Evolutionary conservation across 92 coral and sea anemone species (phyloP).

Genomic region (Parazoanthus darwini): DNA sequence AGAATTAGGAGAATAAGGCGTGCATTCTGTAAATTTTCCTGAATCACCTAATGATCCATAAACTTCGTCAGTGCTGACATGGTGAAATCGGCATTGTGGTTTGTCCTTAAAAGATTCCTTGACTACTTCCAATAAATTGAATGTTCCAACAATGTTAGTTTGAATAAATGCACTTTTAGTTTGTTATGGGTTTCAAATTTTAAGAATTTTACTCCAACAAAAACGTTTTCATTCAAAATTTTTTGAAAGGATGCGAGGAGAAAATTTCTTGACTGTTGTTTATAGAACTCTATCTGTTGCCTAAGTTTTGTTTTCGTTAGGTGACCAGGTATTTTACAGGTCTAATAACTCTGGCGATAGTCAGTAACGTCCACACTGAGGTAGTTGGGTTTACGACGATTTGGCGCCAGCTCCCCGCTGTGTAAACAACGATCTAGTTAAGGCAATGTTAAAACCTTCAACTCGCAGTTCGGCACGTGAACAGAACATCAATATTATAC

Average conservation of each 20-base stretch:
- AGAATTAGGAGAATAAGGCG: too few relatives aligned
- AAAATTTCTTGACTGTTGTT: constrained; percentile 1
- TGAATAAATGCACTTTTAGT: neutral
- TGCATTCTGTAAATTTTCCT: too few relatives aligned
- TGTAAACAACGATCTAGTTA: neutral
- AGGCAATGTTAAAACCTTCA: neutral
- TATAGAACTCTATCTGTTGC: neutral
- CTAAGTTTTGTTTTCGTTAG: constrained; percentile 13
- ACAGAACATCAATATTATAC: neutral
- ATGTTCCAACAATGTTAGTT: too few relatives aligned
- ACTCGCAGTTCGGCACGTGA: constrained; percentile 6
- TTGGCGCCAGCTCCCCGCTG: constrained; percentile 41
- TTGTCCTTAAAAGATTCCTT: too few relatives aligned
- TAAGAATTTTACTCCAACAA: neutral
- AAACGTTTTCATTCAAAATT: neutral
- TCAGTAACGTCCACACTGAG: constrained; percentile 13
- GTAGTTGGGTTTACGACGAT: constrained; percentile 20
- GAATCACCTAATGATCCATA: too few relatives aligned
- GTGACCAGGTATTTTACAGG: neutral
- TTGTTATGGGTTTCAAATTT: neutral
- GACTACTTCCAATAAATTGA: too few relatives aligned
- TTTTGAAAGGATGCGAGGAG: neutral
- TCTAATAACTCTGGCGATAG: neutral
- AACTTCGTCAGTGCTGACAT: too few relatives aligned
- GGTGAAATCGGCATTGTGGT: too few relatives aligned